phyloP scores from a whole-genome alignment of 2,113 vertebrate genomes.

The Acrocephalus arundinaceus region DNA sequence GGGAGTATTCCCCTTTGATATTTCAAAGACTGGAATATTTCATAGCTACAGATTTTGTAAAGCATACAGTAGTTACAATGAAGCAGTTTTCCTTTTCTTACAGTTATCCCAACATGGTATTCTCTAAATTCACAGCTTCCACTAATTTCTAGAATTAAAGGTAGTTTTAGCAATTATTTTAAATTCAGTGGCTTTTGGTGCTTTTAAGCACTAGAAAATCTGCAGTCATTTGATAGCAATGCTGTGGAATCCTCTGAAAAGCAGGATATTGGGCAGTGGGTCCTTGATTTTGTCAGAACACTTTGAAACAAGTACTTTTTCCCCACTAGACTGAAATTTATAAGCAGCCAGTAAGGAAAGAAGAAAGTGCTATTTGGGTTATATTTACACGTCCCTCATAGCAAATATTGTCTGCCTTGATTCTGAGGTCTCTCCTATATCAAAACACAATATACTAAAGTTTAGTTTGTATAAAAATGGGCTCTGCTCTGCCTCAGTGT shows the following conservation, averaged over 20 bases:
- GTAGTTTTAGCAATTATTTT: neutral
- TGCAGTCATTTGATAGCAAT: neutral
- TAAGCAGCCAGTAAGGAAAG: neutral
- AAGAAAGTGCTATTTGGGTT: neutral
- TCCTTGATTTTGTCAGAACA: slow-evolving; percentile 6
- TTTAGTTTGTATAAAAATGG: neutral
- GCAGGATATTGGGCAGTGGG: neutral
- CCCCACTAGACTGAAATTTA: neutral
- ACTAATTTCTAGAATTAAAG: slow-evolving; percentile 2
- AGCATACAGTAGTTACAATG: neutral
- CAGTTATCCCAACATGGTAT: neutral
- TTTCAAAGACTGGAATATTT: neutral
- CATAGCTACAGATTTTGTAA: neutral
- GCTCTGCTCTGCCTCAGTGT: rapidly evolving
- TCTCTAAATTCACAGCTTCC: neutral
- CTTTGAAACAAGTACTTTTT: neutral
- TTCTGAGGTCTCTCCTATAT: neutral
- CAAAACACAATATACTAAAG: neutral
- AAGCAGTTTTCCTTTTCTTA: neutral
- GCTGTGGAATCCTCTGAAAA: neutral
- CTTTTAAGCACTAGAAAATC: neutral
- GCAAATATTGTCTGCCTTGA: neutral
- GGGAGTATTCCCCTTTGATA: neutral
- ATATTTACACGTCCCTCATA: neutral
- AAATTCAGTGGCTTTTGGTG: neutral